Conservation (phyloP, 2,113 vertebrate genomes). For the Cynocephalus volans region DNA sequence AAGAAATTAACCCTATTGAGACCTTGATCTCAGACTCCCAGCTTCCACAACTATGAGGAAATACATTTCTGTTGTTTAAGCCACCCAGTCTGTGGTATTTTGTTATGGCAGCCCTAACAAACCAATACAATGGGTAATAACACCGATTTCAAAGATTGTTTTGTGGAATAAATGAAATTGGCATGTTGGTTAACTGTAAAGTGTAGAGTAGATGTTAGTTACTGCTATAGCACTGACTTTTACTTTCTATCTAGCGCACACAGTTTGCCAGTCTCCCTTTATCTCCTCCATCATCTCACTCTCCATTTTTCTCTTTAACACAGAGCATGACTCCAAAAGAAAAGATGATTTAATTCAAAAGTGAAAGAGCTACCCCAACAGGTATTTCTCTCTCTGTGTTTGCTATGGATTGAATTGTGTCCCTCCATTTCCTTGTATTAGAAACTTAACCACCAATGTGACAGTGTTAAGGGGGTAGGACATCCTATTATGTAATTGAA, state of each 20-base stretch:
- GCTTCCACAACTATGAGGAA: background rate
- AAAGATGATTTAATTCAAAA: slow-evolving; percentile 37
- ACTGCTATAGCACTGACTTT: background rate
- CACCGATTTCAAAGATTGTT: background rate
- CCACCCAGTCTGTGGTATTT: background rate
- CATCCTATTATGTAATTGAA: too few species aligned
- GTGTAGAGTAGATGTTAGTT: background rate
- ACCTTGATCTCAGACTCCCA: background rate
- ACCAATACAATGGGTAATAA: background rate
- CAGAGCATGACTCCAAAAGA: background rate
- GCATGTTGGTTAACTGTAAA: background rate
- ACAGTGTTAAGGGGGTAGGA: too few species aligned
- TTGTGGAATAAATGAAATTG: background rate
- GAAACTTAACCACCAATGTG: too few species aligned
- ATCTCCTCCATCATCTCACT: background rate
- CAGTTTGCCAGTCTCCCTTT: background rate
- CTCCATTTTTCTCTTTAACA: slow-evolving; percentile 7
- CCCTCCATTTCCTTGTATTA: too few species aligned
- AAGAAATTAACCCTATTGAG: background rate
- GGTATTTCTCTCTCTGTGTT: background rate
- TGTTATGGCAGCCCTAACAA: background rate
- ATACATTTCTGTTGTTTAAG: background rate
- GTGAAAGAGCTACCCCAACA: background rate
- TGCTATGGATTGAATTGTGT: too few species aligned
- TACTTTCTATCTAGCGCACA: background rate